A percentile compares a stretch with the other conserved stretches of the same genome.
These are phyloP conservation scores for Tenthredo scrophulariae DNA, from an alignment of 2,888 invertebrate species.

Conservation along the genomic window DNA sequence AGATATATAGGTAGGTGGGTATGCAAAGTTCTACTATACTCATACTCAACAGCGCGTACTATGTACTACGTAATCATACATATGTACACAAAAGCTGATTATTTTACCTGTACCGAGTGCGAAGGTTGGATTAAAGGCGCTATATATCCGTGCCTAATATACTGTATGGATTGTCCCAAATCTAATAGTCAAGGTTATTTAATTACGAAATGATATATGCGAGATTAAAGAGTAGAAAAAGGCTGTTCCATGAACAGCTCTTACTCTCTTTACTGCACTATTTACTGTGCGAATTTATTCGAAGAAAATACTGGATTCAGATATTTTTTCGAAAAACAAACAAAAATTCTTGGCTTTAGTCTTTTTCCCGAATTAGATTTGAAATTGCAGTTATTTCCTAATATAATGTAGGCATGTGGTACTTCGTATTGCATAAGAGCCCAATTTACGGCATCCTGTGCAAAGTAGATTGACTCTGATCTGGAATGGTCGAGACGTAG, in stretches of 20 bases:
- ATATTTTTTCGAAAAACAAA: no score
- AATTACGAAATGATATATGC: slow-evolving; percentile 16
- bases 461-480: not conserved
- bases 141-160: not conserved
- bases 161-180: slow-evolving; percentile 18
- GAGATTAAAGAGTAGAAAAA: not conserved
- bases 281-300: no score
- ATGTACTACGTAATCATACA: slow-evolving; percentile 3
- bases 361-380: no score
- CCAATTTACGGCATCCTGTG: not conserved
- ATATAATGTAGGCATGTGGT: no score
- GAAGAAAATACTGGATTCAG: no score
- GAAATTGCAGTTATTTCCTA: no score
- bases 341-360: no score
- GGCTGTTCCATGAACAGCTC: not conserved
- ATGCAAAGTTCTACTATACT: slow-evolving; percentile 12
- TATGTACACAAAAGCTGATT: slow-evolving; percentile 7
- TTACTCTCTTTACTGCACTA: no score
- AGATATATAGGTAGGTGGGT: slow-evolving; percentile 8
- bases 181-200: slow-evolving; percentile 20
- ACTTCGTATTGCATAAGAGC: not conserved
- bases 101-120: not conserved
- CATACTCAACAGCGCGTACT: not conserved
- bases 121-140: not conserved
- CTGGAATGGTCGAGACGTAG: not conserved